Conservation (phyloP, 2,888 invertebrate genomes). For the Xanthia togata region DNA sequence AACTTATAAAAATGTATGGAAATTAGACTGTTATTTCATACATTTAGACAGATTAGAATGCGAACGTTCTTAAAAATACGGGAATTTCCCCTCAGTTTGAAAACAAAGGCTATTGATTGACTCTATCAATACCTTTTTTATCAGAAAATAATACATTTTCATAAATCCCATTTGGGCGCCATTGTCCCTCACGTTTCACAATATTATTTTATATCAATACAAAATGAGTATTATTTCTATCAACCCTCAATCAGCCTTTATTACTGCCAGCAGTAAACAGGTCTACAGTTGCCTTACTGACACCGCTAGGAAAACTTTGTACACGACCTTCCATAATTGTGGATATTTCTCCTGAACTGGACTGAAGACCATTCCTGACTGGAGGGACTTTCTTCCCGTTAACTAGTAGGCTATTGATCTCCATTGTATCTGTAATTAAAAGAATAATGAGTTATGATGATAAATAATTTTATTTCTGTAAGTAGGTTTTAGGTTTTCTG, state of each 20-base stretch:
- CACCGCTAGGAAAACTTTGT: conserved; percentile 76
- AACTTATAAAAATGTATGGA: too few species aligned
- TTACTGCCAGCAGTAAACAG: conserved; percentile 73
- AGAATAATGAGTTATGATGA: neutral
- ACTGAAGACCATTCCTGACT: conserved; percentile 78
- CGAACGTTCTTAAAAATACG: too few species aligned
- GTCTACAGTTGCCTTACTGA: conserved; percentile 79
- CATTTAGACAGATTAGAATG: too few species aligned
- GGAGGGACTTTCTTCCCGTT: conserved; percentile 83
- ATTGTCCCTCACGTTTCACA: neutral
- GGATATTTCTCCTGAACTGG: conserved; percentile 84
- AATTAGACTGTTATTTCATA: too few species aligned
- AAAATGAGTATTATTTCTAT: neutral
- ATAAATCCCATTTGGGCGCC: conserved; percentile 15
- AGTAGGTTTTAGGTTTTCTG: too few species aligned
- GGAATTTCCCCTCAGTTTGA: too few species aligned
- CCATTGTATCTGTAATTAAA: conserved; percentile 62
- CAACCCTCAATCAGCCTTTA: conserved; percentile 61
- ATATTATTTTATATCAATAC: neutral
- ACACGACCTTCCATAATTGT: conserved; percentile 85
- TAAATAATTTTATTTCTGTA: too few species aligned
- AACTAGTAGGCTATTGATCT: conserved; percentile 55
- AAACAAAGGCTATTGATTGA: too few species aligned
- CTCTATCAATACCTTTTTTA: neutral
- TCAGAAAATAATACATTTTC: neutral